These are phyloP conservation scores for Phaonia tiefii DNA, from an alignment of 2,888 invertebrate species.

Conservation along the genomic window DNA sequence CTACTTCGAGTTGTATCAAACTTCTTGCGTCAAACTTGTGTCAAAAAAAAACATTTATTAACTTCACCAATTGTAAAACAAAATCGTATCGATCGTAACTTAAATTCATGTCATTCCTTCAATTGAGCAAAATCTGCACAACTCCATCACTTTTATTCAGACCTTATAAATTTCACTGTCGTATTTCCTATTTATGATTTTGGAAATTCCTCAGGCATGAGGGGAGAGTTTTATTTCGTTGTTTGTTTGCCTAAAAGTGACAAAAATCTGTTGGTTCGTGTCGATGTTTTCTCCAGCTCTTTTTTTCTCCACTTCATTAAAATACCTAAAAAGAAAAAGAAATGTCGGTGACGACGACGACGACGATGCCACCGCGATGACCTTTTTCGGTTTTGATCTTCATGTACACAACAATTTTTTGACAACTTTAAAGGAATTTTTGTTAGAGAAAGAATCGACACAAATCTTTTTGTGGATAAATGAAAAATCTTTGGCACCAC, in stretches of 20 bases:
- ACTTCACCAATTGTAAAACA: too few relatives aligned
- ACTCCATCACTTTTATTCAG: too few relatives aligned
- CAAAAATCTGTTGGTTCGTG: background rate
- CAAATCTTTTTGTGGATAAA: too few relatives aligned
- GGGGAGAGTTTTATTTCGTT: background rate
- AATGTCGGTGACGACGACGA: too few relatives aligned
- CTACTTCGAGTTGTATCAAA: background rate
- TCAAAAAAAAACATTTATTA: too few relatives aligned
- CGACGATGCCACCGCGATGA: slow-evolving; percentile 5
- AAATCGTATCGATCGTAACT: too few relatives aligned
- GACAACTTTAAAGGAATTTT: slow-evolving; percentile 12
- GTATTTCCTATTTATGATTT: too few relatives aligned
- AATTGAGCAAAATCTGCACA: too few relatives aligned
- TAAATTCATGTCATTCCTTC: too few relatives aligned
- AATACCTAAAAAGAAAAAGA: slow-evolving; percentile 21
- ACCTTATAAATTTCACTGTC: too few relatives aligned
- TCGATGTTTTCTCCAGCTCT: slow-evolving; percentile 11
- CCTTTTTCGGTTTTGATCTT: slow-evolving; percentile 33
- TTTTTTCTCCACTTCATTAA: slow-evolving; percentile 20
- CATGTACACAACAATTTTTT: slow-evolving; percentile 20
- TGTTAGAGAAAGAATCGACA: background rate
- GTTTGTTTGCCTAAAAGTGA: background rate
- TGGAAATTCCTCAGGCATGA: slow-evolving; percentile 10
- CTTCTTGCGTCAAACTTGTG: background rate
- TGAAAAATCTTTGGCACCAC: background rate